Percentiles rank a stretch among this genome's conserved stretches.
phyloP scores from a whole-genome alignment of 1,140 invertebrate species.

The Ganaspis sp. region DNA sequence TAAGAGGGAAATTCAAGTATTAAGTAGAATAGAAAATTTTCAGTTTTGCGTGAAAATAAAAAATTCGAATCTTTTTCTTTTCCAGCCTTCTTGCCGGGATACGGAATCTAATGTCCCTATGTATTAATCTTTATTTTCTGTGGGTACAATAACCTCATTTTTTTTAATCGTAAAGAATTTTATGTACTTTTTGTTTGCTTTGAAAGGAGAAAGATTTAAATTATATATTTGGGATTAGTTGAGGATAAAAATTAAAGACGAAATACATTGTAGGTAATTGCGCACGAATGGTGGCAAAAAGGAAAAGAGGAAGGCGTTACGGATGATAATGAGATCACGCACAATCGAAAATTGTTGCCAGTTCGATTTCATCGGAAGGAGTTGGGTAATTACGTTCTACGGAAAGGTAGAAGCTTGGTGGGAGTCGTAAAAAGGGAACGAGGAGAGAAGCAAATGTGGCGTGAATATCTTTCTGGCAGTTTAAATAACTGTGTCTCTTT shows the following conservation, averaged over 20 bases:
- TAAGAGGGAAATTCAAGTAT: too few species aligned
- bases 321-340: constrained; percentile 75
- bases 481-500: constrained; percentile 11
- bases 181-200: too few species aligned
- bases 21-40: too few species aligned
- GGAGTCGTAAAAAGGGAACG: neutral
- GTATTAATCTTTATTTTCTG: too few species aligned
- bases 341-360: constrained; percentile 74
- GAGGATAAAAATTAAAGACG: neutral
- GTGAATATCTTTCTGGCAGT: constrained; percentile 10
- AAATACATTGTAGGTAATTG: neutral
- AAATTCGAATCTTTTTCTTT: too few species aligned
- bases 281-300: neutral
- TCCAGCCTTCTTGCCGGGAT: too few species aligned
- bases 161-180: too few species aligned
- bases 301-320: constrained; percentile 22
- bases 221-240: neutral
- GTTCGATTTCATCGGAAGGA: constrained; percentile 71
- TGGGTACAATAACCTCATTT: too few species aligned
- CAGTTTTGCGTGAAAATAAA: too few species aligned
- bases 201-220: too few species aligned
- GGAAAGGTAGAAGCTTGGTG: neutral
- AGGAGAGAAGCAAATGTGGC: neutral
- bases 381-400: constrained; percentile 40
- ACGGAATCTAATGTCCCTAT: too few species aligned